These are phyloP conservation scores for Pomatorhinus ruficollis DNA, from an alignment of 2,113 vertebrate genomes.

Conservation along the genomic window DNA sequence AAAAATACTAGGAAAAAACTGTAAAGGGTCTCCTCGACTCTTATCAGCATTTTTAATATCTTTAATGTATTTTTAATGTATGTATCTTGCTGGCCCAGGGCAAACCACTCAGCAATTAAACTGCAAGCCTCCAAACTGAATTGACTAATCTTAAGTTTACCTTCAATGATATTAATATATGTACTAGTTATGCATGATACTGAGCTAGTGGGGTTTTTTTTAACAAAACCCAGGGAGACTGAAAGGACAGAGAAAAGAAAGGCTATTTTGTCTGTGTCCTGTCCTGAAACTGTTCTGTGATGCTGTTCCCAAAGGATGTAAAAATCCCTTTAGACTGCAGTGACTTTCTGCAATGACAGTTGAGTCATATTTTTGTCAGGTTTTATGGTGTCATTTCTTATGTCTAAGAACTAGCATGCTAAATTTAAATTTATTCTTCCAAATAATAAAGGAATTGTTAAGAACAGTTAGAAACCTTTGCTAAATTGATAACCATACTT, in stretches of 20 bases:
- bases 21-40: not conserved
- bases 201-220: not conserved
- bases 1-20: not conserved
- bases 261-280: not conserved
- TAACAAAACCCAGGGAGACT: not conserved
- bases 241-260: not conserved
- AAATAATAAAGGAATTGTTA: not conserved
- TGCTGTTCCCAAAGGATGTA: not conserved
- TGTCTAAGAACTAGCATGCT: not conserved
- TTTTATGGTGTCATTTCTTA: not conserved
- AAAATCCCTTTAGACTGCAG: not conserved
- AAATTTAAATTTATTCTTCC: not conserved
- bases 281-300: not conserved
- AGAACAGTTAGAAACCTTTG: not conserved
- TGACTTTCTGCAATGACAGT: not conserved
- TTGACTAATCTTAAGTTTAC: not conserved
- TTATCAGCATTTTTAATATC: not conserved
- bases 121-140: not conserved
- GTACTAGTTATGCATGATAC: not conserved
- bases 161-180: not conserved
- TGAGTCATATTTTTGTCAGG: not conserved
- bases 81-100: not conserved
- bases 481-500: not conserved
- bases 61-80: not conserved
- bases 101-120: not conserved